phyloP scores from a whole-genome alignment of 2,113 vertebrate genomes.

The Phocoena phocoena region DNA sequence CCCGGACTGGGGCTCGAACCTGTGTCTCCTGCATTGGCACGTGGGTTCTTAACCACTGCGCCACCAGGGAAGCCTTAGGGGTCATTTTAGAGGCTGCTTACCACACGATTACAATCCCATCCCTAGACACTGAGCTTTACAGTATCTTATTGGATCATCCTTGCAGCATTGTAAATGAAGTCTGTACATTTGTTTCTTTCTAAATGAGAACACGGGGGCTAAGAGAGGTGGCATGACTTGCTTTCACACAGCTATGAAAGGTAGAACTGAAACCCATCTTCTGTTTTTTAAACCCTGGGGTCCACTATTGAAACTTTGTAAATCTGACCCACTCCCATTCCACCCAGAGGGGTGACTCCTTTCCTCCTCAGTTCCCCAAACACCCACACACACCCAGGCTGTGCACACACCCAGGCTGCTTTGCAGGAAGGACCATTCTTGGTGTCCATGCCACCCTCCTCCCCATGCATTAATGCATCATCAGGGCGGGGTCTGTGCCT shows the following conservation, averaged over 20 bases:
- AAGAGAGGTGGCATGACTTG: neutral
- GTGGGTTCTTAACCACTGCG: too few relatives aligned
- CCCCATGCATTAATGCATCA: fast-evolving
- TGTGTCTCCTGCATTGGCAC: too few relatives aligned
- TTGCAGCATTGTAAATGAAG: neutral
- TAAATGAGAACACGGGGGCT: neutral
- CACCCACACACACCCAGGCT: neutral
- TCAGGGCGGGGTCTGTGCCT: fast-evolving
- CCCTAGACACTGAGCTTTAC: neutral
- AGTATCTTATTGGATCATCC: neutral
- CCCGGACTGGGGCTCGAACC: too few relatives aligned
- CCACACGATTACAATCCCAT: neutral
- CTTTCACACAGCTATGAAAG: neutral
- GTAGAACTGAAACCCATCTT: neutral
- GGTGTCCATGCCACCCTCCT: fast-evolving
- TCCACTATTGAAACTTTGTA: neutral
- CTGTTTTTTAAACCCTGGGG: neutral
- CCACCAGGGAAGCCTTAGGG: neutral
- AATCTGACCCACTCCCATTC: neutral
- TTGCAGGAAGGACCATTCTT: neutral
- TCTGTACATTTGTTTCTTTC: neutral
- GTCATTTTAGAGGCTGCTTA: neutral
- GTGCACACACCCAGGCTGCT: neutral
- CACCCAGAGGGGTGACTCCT: neutral
- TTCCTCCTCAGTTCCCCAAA: neutral